A percentile compares a stretch with the other conserved stretches of the same genome.
These are phyloP conservation scores for Tapirus indicus DNA, from an alignment of 2,797 vertebrate genomes.

Conservation along the genomic window DNA sequence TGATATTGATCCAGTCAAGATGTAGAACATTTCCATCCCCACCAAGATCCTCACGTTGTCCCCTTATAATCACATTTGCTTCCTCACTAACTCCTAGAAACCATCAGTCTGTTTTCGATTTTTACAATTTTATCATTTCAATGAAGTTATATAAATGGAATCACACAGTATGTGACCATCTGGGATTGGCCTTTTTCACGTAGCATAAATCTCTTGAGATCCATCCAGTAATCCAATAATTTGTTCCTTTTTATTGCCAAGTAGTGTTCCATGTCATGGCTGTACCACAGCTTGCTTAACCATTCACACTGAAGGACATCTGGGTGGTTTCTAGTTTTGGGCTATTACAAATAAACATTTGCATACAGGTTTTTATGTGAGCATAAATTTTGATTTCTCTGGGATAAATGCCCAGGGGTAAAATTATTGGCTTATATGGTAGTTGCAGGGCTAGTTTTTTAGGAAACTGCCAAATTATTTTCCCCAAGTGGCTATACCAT, in stretches of 20 bases:
- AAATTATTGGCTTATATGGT: not conserved
- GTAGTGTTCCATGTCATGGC: fast-evolving
- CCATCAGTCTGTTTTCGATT: not conserved
- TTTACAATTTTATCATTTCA: not conserved
- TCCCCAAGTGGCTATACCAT: not conserved
- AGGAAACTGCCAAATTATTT: not conserved
- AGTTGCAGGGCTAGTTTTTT: not conserved
- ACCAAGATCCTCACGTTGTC: not conserved
- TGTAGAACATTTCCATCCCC: fast-evolving
- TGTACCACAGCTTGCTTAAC: fast-evolving
- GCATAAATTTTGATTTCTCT: not conserved
- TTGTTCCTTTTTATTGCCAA: not conserved
- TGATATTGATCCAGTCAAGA: not conserved
- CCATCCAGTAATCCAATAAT: not conserved
- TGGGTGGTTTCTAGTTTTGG: not conserved
- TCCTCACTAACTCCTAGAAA: not conserved
- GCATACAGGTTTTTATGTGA: not conserved
- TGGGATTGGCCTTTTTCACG: not conserved
- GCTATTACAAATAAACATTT: not conserved
- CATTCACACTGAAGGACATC: fast-evolving
- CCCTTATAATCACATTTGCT: fast-evolving
- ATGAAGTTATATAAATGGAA: fast-evolving
- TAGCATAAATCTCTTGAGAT: not conserved
- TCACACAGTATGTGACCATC: not conserved
- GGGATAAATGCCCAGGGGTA: not conserved